Base-by-base conservation (phyloP, 2,113 vertebrate genomes). In the Eurystomus gularis region DNA sequence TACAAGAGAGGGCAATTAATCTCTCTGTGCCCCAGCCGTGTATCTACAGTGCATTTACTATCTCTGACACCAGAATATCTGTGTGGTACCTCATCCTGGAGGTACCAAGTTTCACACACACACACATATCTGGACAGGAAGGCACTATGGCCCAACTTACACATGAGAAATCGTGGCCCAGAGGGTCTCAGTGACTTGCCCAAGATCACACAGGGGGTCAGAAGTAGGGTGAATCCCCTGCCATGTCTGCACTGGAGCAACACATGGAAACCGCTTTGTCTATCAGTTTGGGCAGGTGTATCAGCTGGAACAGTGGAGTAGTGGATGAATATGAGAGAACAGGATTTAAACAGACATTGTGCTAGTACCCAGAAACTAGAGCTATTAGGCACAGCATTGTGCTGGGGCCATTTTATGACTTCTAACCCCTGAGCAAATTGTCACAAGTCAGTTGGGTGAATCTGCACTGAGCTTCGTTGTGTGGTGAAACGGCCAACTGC, bases 21-120 rank as follows among this genome's bases (percentile, higher is more conserved):
- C 61, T 10, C 44, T 16, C 24, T 52, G 1, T 62, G n/a, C 46
- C 25, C 40, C 23, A 42, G 79, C 37, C 0, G 0, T 44, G 44
- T 60, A 4, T 33, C 42, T 93, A 55, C n/a, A 79, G 48, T 16
- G 6, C 31, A 25, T 57, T 70, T 65, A 6, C n/a, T 49, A 4
- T 33, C n/a, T 54, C 62, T 90, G 37, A 58, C 29, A 70, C 31
- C 40, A 42, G 29, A 35, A n/a, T 10, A 29, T 8, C 8, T 6
- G 6, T 0, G 2, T 64, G 44, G 19, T 9, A 60, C 2, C 2
- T 29, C 31, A 6, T 18, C 73, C 65, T 51, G 61, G 6, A 64
- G 23, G n/a, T 51, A 12, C 37, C 0, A 0, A 2, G 0, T 51
- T 77, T 42, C 52, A 54, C 77, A 62, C 16, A 54, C 77, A 62